Evolutionary conservation across 1,140 invertebrate species (phyloP).

Genomic region (Homalodisca vitripennis): DNA sequence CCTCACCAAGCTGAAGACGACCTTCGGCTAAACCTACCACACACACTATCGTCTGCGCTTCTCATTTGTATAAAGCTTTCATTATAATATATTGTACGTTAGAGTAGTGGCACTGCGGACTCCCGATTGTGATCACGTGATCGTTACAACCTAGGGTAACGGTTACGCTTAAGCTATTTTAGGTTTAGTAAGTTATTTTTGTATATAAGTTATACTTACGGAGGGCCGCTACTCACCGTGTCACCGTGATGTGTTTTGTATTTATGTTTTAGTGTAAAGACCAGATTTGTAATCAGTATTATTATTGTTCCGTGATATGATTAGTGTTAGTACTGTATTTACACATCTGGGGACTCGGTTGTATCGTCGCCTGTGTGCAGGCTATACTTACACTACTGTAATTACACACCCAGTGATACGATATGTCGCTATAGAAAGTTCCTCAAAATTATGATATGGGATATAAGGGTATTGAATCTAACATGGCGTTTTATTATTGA

Average conservation of each 20-base stretch:
- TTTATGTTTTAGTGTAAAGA: background rate
- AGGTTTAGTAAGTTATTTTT: slow-evolving; percentile 29
- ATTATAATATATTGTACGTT: background rate
- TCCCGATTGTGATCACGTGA: background rate
- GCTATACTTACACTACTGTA: background rate
- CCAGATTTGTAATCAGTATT: background rate
- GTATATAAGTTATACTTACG: slow-evolving; percentile 24
- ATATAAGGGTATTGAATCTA: slow-evolving; percentile 30
- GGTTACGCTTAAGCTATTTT: background rate
- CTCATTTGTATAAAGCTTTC: slow-evolving; percentile 32
- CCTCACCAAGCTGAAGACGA: slow-evolving; percentile 70
- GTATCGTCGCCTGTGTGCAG: background rate
- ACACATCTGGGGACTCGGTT: background rate
- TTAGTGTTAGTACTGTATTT: background rate
- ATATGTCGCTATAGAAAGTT: slow-evolving; percentile 20
- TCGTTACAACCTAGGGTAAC: background rate
- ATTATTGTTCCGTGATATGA: background rate
- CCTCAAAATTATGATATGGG: slow-evolving; percentile 32
- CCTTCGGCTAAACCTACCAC: slow-evolving; percentile 49
- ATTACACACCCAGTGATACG: slow-evolving; percentile 3
- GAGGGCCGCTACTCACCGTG: background rate
- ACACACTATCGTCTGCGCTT: background rate
- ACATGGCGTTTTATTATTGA: background rate
- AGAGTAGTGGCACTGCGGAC: background rate
- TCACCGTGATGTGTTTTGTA: slow-evolving; percentile 1